Percentiles rank a stretch among this genome's conserved stretches.
Evolutionary conservation across 2,113 vertebrate genomes (phyloP).

Genomic region (Sander vitreus): DNA sequence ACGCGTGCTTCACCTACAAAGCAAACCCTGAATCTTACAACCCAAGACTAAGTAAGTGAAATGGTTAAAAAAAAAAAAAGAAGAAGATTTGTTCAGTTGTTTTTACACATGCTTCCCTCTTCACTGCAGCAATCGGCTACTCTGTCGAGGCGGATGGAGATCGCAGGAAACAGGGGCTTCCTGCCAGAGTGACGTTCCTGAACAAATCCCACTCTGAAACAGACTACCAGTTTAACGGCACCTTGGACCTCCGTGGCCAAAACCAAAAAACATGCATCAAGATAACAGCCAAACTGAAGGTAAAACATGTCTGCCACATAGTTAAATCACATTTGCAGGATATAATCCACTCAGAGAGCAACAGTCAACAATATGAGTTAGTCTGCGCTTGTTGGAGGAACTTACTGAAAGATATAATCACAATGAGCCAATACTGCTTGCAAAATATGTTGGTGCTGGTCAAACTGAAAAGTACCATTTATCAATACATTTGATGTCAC

Average conservation of each 20-base stretch:
- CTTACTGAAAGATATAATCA: background rate
- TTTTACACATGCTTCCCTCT: slow-evolving; percentile 15
- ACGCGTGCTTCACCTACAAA: slow-evolving; percentile 91
- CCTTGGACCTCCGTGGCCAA: slow-evolving; percentile 86
- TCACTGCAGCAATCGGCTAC: slow-evolving; percentile 85
- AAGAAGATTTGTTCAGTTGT: background rate
- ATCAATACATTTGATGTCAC: no score
- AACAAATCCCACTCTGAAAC: slow-evolving; percentile 72
- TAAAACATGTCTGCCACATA: slow-evolving; percentile 55
- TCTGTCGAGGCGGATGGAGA: slow-evolving; percentile 89
- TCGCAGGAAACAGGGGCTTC: slow-evolving; percentile 86
- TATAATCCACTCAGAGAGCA: background rate
- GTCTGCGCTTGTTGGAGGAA: background rate
- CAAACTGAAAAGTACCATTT: background rate
- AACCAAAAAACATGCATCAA: slow-evolving; percentile 85
- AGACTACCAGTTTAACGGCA: slow-evolving; percentile 85
- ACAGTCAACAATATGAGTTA: background rate
- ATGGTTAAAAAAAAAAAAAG: background rate
- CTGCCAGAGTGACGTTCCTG: slow-evolving; percentile 87
- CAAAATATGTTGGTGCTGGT: background rate
- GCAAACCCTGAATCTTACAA: slow-evolving; percentile 88
- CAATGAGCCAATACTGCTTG: background rate
- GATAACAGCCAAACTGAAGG: slow-evolving; percentile 87
- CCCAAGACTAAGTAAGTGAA: slow-evolving; percentile 89
- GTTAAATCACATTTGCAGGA: background rate